A percentile compares a stretch with the other conserved stretches of the same genome.
phyloP scores from a whole-genome alignment of 2,113 vertebrate genomes.

The Xyliphius kryptos region DNA sequence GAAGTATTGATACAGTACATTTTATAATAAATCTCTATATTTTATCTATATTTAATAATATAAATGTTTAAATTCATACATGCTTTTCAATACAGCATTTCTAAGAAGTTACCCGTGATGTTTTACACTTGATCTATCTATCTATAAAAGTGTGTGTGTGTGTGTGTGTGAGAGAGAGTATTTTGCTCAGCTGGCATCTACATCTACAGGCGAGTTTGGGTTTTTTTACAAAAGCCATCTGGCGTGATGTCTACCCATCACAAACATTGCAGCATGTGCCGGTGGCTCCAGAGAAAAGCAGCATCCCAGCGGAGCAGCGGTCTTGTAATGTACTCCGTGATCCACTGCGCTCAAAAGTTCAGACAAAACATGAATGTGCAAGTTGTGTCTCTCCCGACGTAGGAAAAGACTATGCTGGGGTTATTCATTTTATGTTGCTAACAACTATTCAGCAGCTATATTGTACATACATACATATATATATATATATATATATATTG shows the following conservation, averaged over 20 bases:
- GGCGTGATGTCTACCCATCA: slow-evolving; percentile 58
- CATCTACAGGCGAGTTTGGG: too few relatives aligned
- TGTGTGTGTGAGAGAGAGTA: too few relatives aligned
- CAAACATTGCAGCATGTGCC: slow-evolving; percentile 48
- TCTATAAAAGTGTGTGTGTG: too few relatives aligned
- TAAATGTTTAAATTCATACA: too few relatives aligned
- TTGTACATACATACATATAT: slow-evolving; percentile 72
- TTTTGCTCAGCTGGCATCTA: too few relatives aligned
- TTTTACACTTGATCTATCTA: too few relatives aligned
- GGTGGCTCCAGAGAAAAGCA: slow-evolving; percentile 49
- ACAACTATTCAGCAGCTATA: slow-evolving; percentile 61
- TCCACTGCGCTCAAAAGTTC: slow-evolving; percentile 62
- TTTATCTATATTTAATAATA: too few relatives aligned
- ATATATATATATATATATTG: too few relatives aligned
- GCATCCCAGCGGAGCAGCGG: slow-evolving; percentile 30
- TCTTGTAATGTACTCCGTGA: slow-evolving; percentile 56
- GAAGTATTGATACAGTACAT: too few relatives aligned
- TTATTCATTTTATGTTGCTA: slow-evolving; percentile 66
- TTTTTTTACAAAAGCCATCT: slow-evolving; percentile 39
- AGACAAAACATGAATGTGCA: slow-evolving; percentile 72
- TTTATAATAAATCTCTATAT: too few relatives aligned
- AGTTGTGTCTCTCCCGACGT: slow-evolving; percentile 64
- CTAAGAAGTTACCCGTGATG: too few relatives aligned
- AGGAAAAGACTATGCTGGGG: slow-evolving; percentile 63
- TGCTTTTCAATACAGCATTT: too few relatives aligned